These are phyloP conservation scores for Orius insidiosus DNA, from an alignment of 1,140 invertebrate species.

Conservation along the genomic window DNA sequence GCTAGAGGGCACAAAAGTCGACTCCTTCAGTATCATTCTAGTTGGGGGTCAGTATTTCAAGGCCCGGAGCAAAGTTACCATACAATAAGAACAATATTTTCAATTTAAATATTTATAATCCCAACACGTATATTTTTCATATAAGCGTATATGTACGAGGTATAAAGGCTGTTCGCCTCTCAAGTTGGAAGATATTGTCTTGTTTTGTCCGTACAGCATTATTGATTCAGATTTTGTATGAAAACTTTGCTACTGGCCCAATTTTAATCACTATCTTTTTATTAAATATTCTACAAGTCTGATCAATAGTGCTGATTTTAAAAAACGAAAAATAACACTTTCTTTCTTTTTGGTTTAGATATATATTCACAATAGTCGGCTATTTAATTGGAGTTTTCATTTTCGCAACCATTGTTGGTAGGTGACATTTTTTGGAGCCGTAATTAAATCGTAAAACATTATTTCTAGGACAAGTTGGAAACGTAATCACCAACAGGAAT, in stretches of 20 bases:
- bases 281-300: not conserved
- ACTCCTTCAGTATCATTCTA: conserved; percentile 71
- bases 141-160: not conserved
- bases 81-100: not conserved
- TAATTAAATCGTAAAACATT: not conserved
- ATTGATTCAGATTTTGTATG: conserved; percentile 11
- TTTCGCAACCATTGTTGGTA: conserved; percentile 91
- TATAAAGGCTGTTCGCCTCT: conserved; percentile 4
- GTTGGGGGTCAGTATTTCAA: conserved; percentile 53
- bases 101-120: too few species aligned
- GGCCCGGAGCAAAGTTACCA: conserved; percentile 17
- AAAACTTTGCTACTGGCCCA: conserved; percentile 18
- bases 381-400: conserved; percentile 97
- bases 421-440: conserved; percentile 24
- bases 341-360: conserved; percentile 36
- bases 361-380: conserved; percentile 90
- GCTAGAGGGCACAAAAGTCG: conserved; percentile 71
- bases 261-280: not conserved
- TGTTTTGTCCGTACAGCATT: too few species aligned
- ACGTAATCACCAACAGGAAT: conserved; percentile 92
- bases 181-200: too few species aligned
- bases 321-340: conserved; percentile 1
- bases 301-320: not conserved
- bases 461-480: conserved; percentile 74
- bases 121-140: too few species aligned